Percentiles rank a stretch among this genome's conserved stretches.
Evolutionary conservation across 2,888 invertebrate species (phyloP).

Genomic region (Vesta saturnalis): DNA sequence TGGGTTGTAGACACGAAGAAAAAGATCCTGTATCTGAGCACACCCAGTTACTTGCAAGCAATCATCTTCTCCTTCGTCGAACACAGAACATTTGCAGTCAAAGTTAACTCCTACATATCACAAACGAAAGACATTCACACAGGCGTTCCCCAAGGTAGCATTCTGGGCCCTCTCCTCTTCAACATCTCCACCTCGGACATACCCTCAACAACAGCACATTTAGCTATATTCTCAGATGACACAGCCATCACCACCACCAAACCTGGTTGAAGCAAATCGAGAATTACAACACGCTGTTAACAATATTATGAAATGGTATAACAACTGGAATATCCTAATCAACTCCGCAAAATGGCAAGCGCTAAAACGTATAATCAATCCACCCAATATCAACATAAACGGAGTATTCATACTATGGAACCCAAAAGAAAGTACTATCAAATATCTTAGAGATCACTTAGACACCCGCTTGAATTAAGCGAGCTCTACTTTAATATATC

Average conservation of each 20-base stretch:
- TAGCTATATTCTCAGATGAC: not conserved
- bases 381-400: not conserved
- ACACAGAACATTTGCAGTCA: conserved; percentile 12
- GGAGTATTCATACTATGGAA: not conserved
- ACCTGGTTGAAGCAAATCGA: conserved; percentile 36
- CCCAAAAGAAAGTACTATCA: not conserved
- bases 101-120: conserved; percentile 33
- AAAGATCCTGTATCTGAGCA: conserved; percentile 15
- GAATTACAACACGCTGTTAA: conserved; percentile 19
- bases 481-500: too few relatives aligned
- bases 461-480: not conserved
- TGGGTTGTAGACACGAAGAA: conserved; percentile 8
- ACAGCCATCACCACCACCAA: not conserved
- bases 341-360: not conserved
- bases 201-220: not conserved
- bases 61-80: conserved; percentile 43
- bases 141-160: conserved; percentile 48
- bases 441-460: not conserved
- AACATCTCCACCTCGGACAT: conserved; percentile 10
- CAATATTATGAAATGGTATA: not conserved
- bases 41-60: conserved; percentile 40
- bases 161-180: conserved; percentile 36
- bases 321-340: too few relatives aligned
- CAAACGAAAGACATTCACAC: conserved; percentile 39
- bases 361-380: not conserved